Conservation (phyloP, 2,113 vertebrate genomes). For the Marmota flaviventris region DNA sequence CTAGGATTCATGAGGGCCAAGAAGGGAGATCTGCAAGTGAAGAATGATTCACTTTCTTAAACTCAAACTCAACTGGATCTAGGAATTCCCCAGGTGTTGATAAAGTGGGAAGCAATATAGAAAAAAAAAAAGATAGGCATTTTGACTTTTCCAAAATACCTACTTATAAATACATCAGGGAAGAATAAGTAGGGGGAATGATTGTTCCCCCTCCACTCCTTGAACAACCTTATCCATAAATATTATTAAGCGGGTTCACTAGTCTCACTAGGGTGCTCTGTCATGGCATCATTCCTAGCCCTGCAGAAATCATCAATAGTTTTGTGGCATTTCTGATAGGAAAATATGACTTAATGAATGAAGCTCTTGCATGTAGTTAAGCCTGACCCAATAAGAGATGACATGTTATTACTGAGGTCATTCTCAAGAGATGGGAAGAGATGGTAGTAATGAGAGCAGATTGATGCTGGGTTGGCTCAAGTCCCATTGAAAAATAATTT, state of each 20-base stretch:
- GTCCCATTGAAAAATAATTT: slow-evolving; percentile 56
- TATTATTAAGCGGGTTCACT: background rate
- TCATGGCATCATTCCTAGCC: background rate
- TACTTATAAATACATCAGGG: background rate
- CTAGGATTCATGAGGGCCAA: background rate
- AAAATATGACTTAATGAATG: slow-evolving; percentile 28
- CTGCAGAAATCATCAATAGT: slow-evolving; percentile 7
- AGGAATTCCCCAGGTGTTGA: background rate
- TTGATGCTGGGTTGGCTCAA: background rate
- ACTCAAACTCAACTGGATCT: background rate
- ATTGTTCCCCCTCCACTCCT: background rate
- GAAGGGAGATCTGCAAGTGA: background rate
- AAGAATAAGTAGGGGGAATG: background rate
- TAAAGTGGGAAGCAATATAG: background rate
- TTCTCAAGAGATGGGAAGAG: slow-evolving; percentile 53
- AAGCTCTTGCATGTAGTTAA: slow-evolving; percentile 45
- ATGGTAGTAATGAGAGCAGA: slow-evolving; percentile 6
- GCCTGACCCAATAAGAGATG: background rate
- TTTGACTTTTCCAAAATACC: slow-evolving; percentile 2
- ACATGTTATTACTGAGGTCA: background rate
- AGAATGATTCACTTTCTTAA: background rate
- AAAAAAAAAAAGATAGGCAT: background rate
- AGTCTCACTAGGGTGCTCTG: background rate
- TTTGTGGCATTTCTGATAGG: slow-evolving; percentile 19
- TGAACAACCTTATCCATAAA: background rate